Base-by-base conservation (phyloP, 2,113 vertebrate species). In the Uropsilus gracilis region DNA sequence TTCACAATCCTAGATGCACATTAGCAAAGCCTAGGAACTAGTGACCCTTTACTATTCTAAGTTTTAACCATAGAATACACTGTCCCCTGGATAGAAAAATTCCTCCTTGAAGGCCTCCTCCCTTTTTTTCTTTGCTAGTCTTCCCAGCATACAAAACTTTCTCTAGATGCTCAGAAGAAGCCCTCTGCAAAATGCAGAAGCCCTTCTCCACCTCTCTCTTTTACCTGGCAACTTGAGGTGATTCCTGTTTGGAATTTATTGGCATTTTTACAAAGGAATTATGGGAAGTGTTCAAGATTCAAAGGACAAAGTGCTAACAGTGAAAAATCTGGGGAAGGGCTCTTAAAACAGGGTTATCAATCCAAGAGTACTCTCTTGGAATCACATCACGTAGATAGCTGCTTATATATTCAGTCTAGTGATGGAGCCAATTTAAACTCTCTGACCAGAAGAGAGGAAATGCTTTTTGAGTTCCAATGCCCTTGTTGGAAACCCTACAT, bases 251-350 rank as follows among this genome's bases (percentile, higher is more conserved):
- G 5, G 11, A 72, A 93, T 83, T 95, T 93, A 95, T 34, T 95
- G 88, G 75, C 85, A 94, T 92, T 95, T 96, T 95, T 95, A 53
- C 75, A 95, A 86, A 94, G 82, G 61, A 86, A 87, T 83, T 94
- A 89, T 87, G 94, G 91, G 96, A 95, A 90, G 46, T 44, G 87
- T 95, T 86, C 90, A 97, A 96, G 63, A 92, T 80, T 93, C 39
- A 95, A 90, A 92, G 90, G 64, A 93, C 57, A 64, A 94, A 94
- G 28, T 48, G 84, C 57, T 82, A 78, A 90, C 87, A 22, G 16
- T 89, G 80, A 91, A 95, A 94, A 91, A 42, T 88, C 14, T 22
- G 82, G 39, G 34, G 55, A 39, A 72, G 39, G 53, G 89, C 63
- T 53, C 68, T 86, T 96, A 39, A 96, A 78, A 93, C 14, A 48